Evolutionary conservation across 1,140 invertebrate genomes (phyloP), one percentile per base, ranked within the genome.

Genomic region (Drosophila repletoides): DNA sequence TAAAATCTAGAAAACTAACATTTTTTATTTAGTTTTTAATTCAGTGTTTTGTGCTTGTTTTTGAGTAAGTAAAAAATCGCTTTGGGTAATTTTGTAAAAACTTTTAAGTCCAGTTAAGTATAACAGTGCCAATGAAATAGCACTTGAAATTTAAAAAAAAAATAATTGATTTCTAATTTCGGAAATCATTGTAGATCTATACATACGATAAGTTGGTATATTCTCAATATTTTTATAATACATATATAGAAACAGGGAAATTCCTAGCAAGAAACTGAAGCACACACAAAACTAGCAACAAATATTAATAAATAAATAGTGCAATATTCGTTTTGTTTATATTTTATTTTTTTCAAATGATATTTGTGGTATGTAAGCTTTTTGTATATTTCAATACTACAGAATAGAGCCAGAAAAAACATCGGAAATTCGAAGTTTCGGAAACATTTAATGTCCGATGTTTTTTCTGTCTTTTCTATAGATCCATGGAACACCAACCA

Each of bases 401-500:
- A 46, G 36, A 52, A 22, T n/a, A 33, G n/a, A 29, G 9, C 36
- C n/a, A n/a, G n/a, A n/a, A n/a, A n/a, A n/a, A n/a, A n/a, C n/a
- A n/a, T n/a, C n/a, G n/a, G n/a, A n/a, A n/a, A n/a, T n/a, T n/a
- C n/a, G n/a, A n/a, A n/a, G n/a, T n/a, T n/a, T n/a, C n/a, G n/a
- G n/a, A n/a, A n/a, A n/a, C n/a, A n/a, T n/a, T n/a, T n/a, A n/a
- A n/a, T n/a, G n/a, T n/a, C n/a, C n/a, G n/a, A n/a, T n/a, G n/a
- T n/a, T n/a, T n/a, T n/a, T n/a, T n/a, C n/a, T n/a, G n/a, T n/a
- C n/a, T n/a, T n/a, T n/a, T n/a, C n/a, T n/a, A n/a, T n/a, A n/a
- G n/a, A n/a, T n/a, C n/a, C n/a, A n/a, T 28, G 58, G 17, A 58
- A 80, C 56, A 76, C 71, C 60, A 80, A 63, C n/a, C n/a, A n/a